phyloP scores from a whole-genome alignment of 2,113 vertebrate species.

The Cyrtonyx montezumae region DNA sequence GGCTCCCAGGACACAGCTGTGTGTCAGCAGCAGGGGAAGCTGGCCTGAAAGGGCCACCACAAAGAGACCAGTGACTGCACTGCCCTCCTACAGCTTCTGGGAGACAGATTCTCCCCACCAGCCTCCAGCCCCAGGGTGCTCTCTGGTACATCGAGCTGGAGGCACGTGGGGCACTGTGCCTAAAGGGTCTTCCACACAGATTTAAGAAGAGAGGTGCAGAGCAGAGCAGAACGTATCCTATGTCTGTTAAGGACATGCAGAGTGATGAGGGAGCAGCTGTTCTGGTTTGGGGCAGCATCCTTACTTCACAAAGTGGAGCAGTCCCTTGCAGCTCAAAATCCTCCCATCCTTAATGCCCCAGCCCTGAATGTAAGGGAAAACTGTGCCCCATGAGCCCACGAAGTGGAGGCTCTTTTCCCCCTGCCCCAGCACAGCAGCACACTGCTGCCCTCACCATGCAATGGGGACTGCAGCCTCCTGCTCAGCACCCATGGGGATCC shows the following conservation, averaged over 20 bases:
- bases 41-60: neutral
- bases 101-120: neutral
- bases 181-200: neutral
- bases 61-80: neutral
- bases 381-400: accelerated
- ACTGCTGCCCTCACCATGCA: conserved; percentile 82
- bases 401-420: no score
- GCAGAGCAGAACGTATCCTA: accelerated
- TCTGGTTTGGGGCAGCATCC: neutral
- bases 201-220: neutral
- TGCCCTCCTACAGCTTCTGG: neutral
- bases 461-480: conserved; percentile 92
- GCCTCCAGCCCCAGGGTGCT: neutral
- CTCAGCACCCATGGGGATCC: conserved; percentile 89
- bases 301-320: neutral
- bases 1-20: no score
- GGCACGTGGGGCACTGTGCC: neutral
- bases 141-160: neutral
- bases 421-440: no score
- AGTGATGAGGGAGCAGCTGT: neutral
- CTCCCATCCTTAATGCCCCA: accelerated
- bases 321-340: no score
- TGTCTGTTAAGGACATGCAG: accelerated
- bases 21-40: neutral
- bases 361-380: accelerated